These are phyloP conservation scores for Blomia tropicalis DNA, from an alignment of 2,888 invertebrate genomes.

Conservation along the genomic window DNA sequence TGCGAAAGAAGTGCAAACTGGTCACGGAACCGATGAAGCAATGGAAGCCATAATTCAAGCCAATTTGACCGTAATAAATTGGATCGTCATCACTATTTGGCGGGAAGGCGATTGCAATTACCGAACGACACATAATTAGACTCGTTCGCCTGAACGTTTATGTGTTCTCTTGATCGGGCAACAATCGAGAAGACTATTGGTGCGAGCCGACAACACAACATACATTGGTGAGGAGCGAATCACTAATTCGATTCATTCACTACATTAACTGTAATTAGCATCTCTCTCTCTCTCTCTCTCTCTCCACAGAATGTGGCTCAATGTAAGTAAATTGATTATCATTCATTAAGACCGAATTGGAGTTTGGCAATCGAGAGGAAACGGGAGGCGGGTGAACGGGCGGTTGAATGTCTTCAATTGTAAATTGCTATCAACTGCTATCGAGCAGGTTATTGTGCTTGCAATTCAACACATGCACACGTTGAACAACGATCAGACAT, in stretches of 20 bases:
- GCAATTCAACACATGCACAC: neutral
- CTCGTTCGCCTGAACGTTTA: neutral
- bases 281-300: no score
- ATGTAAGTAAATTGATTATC: constrained; percentile 12
- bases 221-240: no score
- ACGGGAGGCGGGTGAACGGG: neutral
- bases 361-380: neutral
- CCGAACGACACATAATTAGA: neutral
- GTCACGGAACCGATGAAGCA: no score
- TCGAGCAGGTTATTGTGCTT: neutral
- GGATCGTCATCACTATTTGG: constrained; percentile 2
- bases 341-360: constrained; percentile 1
- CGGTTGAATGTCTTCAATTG: neutral
- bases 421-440: neutral
- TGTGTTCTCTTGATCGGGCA: neutral
- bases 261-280: constrained; percentile 13
- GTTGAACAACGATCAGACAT: neutral
- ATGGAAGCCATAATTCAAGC: constrained; percentile 4
- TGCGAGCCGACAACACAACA: neutral
- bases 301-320: constrained; percentile 4
- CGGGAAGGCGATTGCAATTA: neutral
- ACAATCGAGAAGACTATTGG: neutral
- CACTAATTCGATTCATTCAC: constrained; percentile 13
- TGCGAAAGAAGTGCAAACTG: no score
- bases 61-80: constrained; percentile 13